Evolutionary conservation across 2,797 vertebrate species (phyloP), one percentile per base, ranked within the genome.

Genomic region (Limosa lapponica): DNA sequence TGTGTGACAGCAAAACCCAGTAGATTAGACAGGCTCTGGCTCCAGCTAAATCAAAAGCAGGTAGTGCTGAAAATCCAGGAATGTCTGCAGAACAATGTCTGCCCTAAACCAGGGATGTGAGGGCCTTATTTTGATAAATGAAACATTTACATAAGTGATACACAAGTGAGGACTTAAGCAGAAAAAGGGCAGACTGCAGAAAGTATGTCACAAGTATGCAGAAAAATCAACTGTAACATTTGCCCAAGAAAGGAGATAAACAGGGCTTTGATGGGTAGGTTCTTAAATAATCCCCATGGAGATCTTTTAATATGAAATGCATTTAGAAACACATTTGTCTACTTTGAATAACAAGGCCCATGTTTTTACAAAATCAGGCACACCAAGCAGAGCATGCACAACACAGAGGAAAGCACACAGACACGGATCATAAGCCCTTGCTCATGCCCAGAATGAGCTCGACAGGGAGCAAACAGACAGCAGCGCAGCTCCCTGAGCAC

Each of bases 401-500:
- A 18, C n/a, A 18, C 3, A 14, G 54, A 36, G 28, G 30, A 49
- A 39, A 84, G 54, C 59, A 39, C 44, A 18, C 32, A 52, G 41
- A 13, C 13, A 10, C 0, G 0, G 70, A 54, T n/a, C 51, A 34
- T 62, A 71, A 37, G 27, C 30, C 6, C 69, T 17, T 2, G 2
- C 32, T 16, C 5, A 6, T 2, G 2, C 52, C 24, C 20, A 17
- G 27, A 1, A 0, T 0, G 1, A 36, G 16, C 55, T 82, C 6
- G 0, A 16, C 0, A 0, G 25, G 25, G 36, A 61, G 52, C 41
- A 54, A 27, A 34, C 13, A 58, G 67, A 44, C 13, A 58, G 67
- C 22, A 37, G 57, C 0, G 0, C 25, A 55, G 62, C 27, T n/a
- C 57, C 67, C 25, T 3, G 7, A 18, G 65, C 4, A 2, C 58